These are phyloP conservation scores for Pseudomugil gertrudae DNA, from an alignment of 2,797 vertebrate species.

Conservation along the genomic window DNA sequence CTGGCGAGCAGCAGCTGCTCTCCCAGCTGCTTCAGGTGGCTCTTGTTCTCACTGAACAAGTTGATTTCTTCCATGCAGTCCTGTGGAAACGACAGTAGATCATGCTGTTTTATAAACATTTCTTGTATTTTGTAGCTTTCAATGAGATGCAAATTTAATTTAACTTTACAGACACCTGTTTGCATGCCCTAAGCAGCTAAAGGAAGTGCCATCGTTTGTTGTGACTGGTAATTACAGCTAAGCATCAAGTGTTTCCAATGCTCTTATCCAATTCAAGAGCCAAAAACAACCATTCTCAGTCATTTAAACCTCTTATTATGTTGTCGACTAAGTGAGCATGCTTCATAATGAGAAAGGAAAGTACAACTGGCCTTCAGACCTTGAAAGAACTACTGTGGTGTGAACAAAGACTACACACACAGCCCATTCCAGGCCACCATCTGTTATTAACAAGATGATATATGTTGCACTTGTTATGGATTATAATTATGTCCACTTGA, in stretches of 20 bases:
- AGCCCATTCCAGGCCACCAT: slow-evolving; percentile 55
- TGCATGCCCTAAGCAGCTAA: not conserved
- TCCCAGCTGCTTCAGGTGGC: slow-evolving; percentile 90
- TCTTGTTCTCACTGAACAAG: slow-evolving; percentile 91
- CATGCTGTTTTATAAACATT: not conserved
- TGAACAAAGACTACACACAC: slow-evolving; percentile 51
- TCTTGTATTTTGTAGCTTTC: not conserved
- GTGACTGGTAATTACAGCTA: not conserved
- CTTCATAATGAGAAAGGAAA: slow-evolving; percentile 34
- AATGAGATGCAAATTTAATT: not conserved
- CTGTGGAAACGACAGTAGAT: slow-evolving; percentile 65
- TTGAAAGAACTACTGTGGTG: slow-evolving; percentile 56
- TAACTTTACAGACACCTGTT: not conserved
- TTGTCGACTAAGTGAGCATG: slow-evolving; percentile 32
- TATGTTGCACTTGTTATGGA: slow-evolving; percentile 43
- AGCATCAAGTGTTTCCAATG: slow-evolving; percentile 2
- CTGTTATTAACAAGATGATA: slow-evolving; percentile 42
- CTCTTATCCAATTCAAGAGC: slow-evolving; percentile 13
- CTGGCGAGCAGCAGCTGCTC: slow-evolving; percentile 90
- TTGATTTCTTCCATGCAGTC: slow-evolving; percentile 98
- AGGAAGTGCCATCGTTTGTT: not conserved
- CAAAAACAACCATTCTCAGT: not conserved
- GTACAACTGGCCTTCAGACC: slow-evolving; percentile 49
- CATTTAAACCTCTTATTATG: slow-evolving; percentile 28
- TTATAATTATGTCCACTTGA: slow-evolving; percentile 11